Evolutionary conservation across 2,888 invertebrate genomes (phyloP).

Genomic region (Nomada fabriciana): DNA sequence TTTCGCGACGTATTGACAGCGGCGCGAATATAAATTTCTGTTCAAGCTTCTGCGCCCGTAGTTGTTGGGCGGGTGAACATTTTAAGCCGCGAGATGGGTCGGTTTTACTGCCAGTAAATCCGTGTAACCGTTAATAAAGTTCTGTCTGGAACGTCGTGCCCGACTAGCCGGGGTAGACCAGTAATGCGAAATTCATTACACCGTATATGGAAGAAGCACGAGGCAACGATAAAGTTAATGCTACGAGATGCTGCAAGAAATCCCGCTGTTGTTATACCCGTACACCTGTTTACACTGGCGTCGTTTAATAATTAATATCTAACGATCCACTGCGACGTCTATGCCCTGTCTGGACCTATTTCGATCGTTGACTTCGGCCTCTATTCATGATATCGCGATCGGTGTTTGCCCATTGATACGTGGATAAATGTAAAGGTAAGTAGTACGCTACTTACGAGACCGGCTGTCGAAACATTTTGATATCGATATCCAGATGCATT

Average conservation of each 20-base stretch:
- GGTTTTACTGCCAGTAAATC: conserved; percentile 56
- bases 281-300: not conserved
- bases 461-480: too few species aligned
- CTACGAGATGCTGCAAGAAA: conserved; percentile 48
- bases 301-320: conserved; percentile 38
- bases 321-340: conserved; percentile 11
- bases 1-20: conserved; percentile 19
- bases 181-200: conserved; percentile 70
- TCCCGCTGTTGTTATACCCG: conserved; percentile 15
- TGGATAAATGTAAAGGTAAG: not conserved
- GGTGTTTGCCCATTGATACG: not conserved
- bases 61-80: conserved; percentile 28
- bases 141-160: conserved; percentile 48
- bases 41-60: not conserved
- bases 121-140: conserved; percentile 67
- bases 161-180: conserved; percentile 21
- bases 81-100: conserved; percentile 56
- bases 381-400: not conserved
- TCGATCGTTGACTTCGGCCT: not conserved
- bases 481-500: not conserved
- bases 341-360: not conserved
- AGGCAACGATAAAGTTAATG: conserved; percentile 59
- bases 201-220: conserved; percentile 38
- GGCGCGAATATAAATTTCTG: conserved; percentile 30
- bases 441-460: conserved; percentile 19